Percentiles rank a stretch among this genome's conserved stretches.
Conservation (phyloP, 2,888 invertebrate genomes). For the Crioceris asparagi region DNA sequence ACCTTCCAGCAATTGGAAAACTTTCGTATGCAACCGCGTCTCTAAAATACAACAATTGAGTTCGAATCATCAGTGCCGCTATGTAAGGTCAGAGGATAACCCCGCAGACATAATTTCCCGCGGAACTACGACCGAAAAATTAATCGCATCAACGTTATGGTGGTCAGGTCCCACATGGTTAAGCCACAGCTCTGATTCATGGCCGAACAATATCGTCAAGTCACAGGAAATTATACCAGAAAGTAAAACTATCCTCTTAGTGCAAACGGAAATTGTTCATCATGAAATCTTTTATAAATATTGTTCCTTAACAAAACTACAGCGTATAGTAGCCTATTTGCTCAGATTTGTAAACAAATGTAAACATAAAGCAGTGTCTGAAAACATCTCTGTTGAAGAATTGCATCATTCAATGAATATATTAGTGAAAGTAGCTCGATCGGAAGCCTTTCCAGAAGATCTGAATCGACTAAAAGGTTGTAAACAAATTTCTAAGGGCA, state of each 20-base stretch:
- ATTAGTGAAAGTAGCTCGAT: slow-evolving; percentile 5
- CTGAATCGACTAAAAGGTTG: not conserved
- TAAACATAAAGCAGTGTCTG: not conserved
- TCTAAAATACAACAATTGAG: slow-evolving; percentile 21
- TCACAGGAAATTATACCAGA: slow-evolving; percentile 5
- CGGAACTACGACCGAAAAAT: slow-evolving; percentile 12
- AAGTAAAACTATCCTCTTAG: not conserved
- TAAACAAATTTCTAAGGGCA: not conserved
- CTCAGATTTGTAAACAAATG: slow-evolving; percentile 5
- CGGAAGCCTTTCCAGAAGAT: slow-evolving; percentile 5
- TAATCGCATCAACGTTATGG: slow-evolving; percentile 4
- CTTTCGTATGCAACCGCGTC: slow-evolving; percentile 25
- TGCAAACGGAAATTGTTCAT: not conserved
- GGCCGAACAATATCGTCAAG: too few relatives aligned
- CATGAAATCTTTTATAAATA: slow-evolving; percentile 6
- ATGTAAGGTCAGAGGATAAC: too few relatives aligned
- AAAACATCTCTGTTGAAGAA: slow-evolving; percentile 1
- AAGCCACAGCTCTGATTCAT: not conserved
- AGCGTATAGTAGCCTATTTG: slow-evolving; percentile 4
- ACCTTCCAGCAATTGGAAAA: slow-evolving; percentile 13
- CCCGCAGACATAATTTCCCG: slow-evolving; percentile 27
- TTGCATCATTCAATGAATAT: slow-evolving; percentile 2
- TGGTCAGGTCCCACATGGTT: slow-evolving; percentile 2
- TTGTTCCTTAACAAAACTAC: slow-evolving; percentile 3
- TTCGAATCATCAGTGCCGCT: too few relatives aligned